phyloP scores from a whole-genome alignment of 2,797 vertebrate genomes.

The Chrosomus eos region DNA sequence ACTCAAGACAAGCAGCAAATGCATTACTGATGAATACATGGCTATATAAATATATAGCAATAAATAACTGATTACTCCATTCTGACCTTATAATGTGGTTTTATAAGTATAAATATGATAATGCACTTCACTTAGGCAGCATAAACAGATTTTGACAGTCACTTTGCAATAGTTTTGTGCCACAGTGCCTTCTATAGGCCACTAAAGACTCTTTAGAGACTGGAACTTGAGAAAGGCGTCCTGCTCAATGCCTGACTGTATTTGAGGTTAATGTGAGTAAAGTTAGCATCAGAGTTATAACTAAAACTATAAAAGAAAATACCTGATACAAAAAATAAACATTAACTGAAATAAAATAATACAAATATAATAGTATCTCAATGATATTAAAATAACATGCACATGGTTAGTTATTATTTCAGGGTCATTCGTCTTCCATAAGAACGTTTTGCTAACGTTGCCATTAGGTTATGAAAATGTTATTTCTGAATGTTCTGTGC shows the following conservation, averaged over 20 bases:
- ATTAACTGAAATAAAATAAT: too few relatives aligned
- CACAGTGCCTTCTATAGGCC: constrained; percentile 41
- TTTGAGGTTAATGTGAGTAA: neutral
- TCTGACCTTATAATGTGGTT: neutral
- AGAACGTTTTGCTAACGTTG: neutral
- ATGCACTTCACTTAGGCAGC: neutral
- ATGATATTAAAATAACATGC: neutral
- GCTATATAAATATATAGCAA: neutral
- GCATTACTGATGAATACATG: constrained; percentile 1
- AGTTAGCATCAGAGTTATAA: neutral
- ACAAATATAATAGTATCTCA: too few relatives aligned
- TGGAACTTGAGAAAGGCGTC: neutral
- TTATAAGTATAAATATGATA: constrained; percentile 3
- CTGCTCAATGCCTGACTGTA: neutral
- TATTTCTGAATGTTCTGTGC: neutral
- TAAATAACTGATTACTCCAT: neutral
- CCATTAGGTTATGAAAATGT: neutral
- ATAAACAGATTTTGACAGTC: neutral
- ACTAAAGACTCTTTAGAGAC: neutral
- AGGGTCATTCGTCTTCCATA: neutral
- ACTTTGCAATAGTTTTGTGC: neutral
- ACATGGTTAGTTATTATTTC: neutral
- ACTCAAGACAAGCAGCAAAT: neutral
- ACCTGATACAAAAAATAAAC: too few relatives aligned
- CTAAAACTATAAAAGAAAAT: neutral